phyloP scores from a whole-genome alignment of 2,113 vertebrate genomes.

The Grus americana region DNA sequence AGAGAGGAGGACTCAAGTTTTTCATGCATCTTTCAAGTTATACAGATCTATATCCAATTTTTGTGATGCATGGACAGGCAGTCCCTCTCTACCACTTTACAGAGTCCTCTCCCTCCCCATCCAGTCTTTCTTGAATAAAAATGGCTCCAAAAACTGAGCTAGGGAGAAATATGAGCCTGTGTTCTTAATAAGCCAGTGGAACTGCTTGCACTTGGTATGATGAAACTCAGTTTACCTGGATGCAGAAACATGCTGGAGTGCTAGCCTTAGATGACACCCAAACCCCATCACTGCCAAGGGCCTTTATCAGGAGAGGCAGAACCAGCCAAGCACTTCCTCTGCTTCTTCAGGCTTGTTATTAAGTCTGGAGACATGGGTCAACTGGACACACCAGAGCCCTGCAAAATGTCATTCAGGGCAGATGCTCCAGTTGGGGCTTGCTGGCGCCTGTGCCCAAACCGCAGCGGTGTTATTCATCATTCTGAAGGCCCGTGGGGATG shows the following conservation, averaged over 20 bases:
- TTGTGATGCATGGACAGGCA: background rate
- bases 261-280: background rate
- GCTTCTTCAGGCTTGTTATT: background rate
- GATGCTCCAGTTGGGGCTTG: background rate
- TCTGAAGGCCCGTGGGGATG: background rate
- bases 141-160: background rate
- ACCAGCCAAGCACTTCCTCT: accelerated
- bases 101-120: background rate
- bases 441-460: background rate
- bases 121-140: background rate
- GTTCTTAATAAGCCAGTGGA: background rate
- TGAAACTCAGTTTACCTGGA: background rate
- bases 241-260: background rate
- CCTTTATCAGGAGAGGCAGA: background rate
- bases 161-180: background rate
- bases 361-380: background rate
- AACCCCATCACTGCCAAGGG: background rate
- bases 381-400: background rate
- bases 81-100: background rate
- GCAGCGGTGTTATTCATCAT: accelerated
- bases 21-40: background rate
- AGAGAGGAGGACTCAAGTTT: background rate
- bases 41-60: background rate
- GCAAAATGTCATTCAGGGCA: background rate
- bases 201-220: background rate